phyloP scores from a whole-genome alignment of 2,888 invertebrate genomes.

The Cantharis lateralis region DNA sequence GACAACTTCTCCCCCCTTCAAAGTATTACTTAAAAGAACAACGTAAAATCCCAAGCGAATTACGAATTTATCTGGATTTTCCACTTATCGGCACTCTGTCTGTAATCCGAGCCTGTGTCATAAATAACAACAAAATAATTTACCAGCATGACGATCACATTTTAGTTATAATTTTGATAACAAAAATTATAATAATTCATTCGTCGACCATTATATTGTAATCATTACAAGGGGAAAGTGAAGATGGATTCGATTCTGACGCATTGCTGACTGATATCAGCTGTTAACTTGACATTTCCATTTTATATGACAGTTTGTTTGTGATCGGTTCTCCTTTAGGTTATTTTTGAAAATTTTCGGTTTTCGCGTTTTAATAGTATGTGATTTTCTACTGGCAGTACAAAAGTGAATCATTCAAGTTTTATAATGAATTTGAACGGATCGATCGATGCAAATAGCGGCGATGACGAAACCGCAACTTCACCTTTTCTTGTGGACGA shows the following conservation, averaged over 20 bases:
- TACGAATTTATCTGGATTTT: background rate
- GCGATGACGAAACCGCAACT: slow-evolving; percentile 14
- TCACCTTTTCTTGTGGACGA: slow-evolving; percentile 40
- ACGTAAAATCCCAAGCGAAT: no score
- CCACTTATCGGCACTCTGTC: background rate
- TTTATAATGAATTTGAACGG: background rate
- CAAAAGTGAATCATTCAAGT: background rate
- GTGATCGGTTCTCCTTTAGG: background rate
- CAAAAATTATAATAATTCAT: background rate
- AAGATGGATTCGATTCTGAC: background rate
- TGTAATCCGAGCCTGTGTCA: background rate
- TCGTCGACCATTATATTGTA: background rate
- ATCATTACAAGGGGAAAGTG: background rate
- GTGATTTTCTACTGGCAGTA: background rate
- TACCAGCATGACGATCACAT: background rate
- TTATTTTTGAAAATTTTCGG: background rate
- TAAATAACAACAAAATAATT: background rate
- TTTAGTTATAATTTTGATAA: background rate
- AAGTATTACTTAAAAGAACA: no score
- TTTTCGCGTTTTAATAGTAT: background rate
- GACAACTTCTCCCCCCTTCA: no score
- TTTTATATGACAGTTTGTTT: background rate
- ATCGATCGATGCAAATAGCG: background rate
- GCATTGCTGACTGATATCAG: background rate
- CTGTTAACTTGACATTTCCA: background rate